Conservation (phyloP, 2,888 invertebrate species). For the Alentia gelatinosa region DNA sequence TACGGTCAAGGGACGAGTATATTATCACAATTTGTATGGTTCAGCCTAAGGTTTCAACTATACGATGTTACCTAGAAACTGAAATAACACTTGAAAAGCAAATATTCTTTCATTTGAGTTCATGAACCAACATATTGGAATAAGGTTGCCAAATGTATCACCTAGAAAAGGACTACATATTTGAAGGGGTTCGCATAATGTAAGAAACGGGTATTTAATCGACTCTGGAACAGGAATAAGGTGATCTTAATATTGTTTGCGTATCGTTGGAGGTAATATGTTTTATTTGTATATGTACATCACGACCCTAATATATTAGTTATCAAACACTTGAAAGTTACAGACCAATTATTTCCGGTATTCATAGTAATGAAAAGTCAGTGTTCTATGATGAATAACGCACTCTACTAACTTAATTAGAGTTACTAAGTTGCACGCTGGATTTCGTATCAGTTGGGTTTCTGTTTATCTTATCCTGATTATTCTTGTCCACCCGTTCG, state of each 20-base stretch:
- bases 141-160: slow-evolving; percentile 23
- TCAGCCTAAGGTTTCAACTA: slow-evolving; percentile 6
- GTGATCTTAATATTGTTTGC: neutral
- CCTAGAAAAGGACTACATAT: neutral
- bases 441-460: no score
- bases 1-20: slow-evolving; percentile 8
- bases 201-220: neutral
- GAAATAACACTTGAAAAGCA: slow-evolving; percentile 32
- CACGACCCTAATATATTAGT: neutral
- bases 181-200: neutral
- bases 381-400: neutral
- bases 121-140: neutral
- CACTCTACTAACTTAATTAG: neutral
- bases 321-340: slow-evolving; percentile 21
- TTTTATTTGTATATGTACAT: no score
- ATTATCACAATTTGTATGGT: neutral
- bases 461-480: neutral
- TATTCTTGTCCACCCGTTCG: neutral
- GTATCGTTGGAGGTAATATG: neutral
- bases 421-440: neutral
- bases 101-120: neutral
- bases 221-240: neutral
- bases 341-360: neutral
- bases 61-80: neutral
- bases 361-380: neutral